phyloP scores from a whole-genome alignment of 2,113 vertebrate genomes.

The Ia io region DNA sequence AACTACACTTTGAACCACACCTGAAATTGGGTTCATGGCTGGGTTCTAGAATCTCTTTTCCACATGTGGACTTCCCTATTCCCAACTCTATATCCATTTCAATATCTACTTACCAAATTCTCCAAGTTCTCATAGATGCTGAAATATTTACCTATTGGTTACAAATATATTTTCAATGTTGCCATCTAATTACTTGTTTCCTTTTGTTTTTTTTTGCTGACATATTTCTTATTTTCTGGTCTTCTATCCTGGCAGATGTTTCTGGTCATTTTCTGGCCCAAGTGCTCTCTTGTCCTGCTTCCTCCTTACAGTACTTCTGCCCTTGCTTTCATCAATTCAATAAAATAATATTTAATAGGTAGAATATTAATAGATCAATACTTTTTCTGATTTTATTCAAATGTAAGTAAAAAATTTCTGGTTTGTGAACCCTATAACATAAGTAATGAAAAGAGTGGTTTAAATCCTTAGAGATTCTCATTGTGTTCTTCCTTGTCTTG shows the following conservation, averaged over 20 bases:
- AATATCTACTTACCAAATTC: not conserved
- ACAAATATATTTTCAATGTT: not conserved
- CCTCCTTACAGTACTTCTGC: not conserved
- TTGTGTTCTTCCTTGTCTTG: not conserved
- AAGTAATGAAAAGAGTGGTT: not conserved
- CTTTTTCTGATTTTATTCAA: conserved; percentile 20
- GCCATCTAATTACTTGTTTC: not conserved
- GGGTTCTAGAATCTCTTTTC: not conserved
- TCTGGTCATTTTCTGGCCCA: not conserved
- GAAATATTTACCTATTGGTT: not conserved
- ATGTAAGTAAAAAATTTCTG: not conserved
- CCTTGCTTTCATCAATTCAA: not conserved
- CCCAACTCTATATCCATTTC: not conserved
- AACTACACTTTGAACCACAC: not conserved
- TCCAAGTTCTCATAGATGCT: not conserved
- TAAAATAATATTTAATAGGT: not conserved
- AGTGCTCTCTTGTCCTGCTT: not conserved
- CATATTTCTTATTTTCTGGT: not conserved
- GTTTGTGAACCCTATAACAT: not conserved
- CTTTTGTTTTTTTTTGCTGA: not conserved
- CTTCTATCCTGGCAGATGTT: not conserved
- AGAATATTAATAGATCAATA: not conserved
- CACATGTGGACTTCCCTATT: not conserved
- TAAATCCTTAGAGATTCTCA: not conserved
- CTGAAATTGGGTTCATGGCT: not conserved